Evolutionary conservation across 2,797 vertebrate genomes (phyloP), one percentile per base, ranked within the genome.

Genomic region (Pantherophis alleghaniensis): DNA sequence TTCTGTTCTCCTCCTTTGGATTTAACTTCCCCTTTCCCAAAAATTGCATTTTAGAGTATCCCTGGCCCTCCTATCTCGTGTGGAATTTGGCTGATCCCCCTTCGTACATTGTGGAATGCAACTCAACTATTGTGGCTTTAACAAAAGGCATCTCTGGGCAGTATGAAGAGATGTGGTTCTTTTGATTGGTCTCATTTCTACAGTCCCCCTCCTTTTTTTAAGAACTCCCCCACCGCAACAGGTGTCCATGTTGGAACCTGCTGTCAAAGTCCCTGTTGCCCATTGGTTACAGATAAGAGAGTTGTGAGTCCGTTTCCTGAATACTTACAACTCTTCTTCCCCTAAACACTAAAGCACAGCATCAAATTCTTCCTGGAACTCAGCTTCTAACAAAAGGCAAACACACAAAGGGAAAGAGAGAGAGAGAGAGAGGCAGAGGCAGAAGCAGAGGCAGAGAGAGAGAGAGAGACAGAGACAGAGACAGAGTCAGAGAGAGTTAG

Each of bases 401-500:
- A 59, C 61, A 11, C 24, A 61, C 0, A 61, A 0, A 26, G 7
- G 26, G 2, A 26, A 1, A 26, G 3, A 61, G 3, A 61, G 0
- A 26, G 24, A 61, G 0, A 61, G 6, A 61, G 0, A 26, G 22
- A 60, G 7, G 22, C 2, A 60, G 20, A 60, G 20, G 22, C 0
- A 59, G 20, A 60, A 0, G 42, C 6, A 9, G 20, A 60, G 0
- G 20, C 0, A 20, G 5, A 59, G 5, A 59, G 5, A 57, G 57
- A 57, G 57, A 61, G 5, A 60, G 1, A 60, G 59, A 22, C 5
- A 9, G 3, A 28, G 0, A 26, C 0, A 10, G 1, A 61, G 5
- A 7, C 0, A 10, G 1, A 61, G 5, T 2, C 1, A 69, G 0
- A 32, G 5, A 26, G 32, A 37, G 32, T 37, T 0, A 24, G 7